Percentiles rank a stretch among this genome's conserved stretches.
phyloP scores from a whole-genome alignment of 2,888 invertebrate genomes.

The Ennomos quercinarius region DNA sequence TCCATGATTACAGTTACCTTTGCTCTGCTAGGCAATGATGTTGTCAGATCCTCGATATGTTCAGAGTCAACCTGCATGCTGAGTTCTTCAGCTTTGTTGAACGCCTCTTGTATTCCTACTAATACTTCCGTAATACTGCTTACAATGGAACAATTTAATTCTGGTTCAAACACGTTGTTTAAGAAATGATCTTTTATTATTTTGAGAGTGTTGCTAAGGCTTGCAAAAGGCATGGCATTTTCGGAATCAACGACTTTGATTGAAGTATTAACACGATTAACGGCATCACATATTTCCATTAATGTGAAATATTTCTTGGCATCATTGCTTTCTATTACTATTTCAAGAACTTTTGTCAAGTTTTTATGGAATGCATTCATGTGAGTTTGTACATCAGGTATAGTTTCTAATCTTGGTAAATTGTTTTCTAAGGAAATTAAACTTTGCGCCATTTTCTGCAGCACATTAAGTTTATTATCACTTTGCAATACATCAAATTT shows the following conservation, averaged over 20 bases:
- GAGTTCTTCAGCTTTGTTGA: constrained; percentile 65
- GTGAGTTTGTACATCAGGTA: constrained; percentile 59
- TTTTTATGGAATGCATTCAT: constrained; percentile 77
- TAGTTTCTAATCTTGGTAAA: constrained; percentile 59
- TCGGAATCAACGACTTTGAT: constrained; percentile 65
- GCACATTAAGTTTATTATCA: constrained; percentile 73
- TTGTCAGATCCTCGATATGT: constrained; percentile 56
- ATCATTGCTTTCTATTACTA: constrained; percentile 82
- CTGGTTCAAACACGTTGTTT: constrained; percentile 63
- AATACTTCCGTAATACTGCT: constrained; percentile 62
- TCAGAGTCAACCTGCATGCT: constrained; percentile 64
- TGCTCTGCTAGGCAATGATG: constrained; percentile 38
- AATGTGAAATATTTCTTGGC: constrained; percentile 69
- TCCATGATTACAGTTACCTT: constrained; percentile 63
- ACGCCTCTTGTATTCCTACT: constrained; percentile 63
- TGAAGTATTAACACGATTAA: constrained; percentile 66
- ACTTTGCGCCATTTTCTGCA: constrained; percentile 79
- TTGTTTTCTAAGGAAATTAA: constrained; percentile 75
- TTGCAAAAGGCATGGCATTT: constrained; percentile 59
- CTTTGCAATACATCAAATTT: constrained; percentile 71
- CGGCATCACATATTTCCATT: constrained; percentile 71
- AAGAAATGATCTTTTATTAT: constrained; percentile 66
- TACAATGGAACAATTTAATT: constrained; percentile 65
- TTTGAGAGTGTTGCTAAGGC: constrained; percentile 66
- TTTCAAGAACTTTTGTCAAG: constrained; percentile 84